Evolutionary conservation across 2,113 vertebrate species (phyloP), one percentile per base, ranked within the genome.

Genomic region (Megaceryle maxima): DNA sequence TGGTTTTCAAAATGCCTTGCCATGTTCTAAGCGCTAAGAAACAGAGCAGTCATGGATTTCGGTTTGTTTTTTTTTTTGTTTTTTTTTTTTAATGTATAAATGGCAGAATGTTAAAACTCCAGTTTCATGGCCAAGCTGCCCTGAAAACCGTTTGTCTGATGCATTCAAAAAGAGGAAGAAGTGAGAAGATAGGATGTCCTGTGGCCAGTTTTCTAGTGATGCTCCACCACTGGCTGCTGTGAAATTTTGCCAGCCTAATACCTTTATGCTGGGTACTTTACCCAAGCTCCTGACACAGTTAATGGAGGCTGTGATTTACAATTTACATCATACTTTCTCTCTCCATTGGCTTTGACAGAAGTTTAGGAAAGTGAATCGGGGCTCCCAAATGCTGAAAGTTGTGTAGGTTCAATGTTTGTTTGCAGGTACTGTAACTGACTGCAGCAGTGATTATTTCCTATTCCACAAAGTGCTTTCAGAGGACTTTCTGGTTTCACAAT

Each of bases 31-130:
- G 10, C 6, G 57, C 19, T 39, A 15, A 35, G 67, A 39, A 67
- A 25, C 8, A 1, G 0, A 2, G 19, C 3, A 6, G 18, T 25
- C 3, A 10, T 17, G 60, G 35, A 0, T 3, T 68, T 39, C 8
- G 55, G 21, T 6, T 11, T 60, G 28, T 5, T 1, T 21, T 33
- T 41, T 19, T 11, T 39, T 37, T 18, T 37, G n/a, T 37, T 37
- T 37, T 37, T 62, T 60, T 26, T 25, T 37, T 41, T 33, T 12
- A 22, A 37, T 28, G 0, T 75, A 11, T 19, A 44, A 62, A 39
- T 14, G 68, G n/a, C 4, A 4, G 24, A 26, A 48, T n/a, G 51
- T 24, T 63, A 20, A 15, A 73, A 11, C 29, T 35, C 59, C 37
- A 2, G 0, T 12, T 39, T 16, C 48, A 53, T 3, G 14, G 35